Evolutionary conservation across 2,888 invertebrate species (phyloP).

Genomic region (Ophion costatus): DNA sequence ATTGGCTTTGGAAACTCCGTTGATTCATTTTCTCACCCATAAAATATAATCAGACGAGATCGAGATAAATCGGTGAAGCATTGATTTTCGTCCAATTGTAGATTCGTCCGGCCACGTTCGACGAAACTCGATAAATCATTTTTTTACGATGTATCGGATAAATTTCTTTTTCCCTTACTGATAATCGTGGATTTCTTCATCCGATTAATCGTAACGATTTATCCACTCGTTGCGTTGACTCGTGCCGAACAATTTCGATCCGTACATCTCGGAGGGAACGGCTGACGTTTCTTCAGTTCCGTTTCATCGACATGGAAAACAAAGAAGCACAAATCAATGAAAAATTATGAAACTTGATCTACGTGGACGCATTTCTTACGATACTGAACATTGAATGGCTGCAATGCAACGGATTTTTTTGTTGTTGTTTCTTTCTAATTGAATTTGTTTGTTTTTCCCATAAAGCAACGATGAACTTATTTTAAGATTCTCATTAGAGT

Average conservation of each 20-base stretch:
- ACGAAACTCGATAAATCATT: neutral
- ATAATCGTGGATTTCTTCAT: neutral
- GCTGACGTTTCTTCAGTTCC: slow-evolving; percentile 30
- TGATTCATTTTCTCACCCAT: no score
- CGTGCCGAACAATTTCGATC: slow-evolving; percentile 39
- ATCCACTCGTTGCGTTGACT: neutral
- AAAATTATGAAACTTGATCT: neutral
- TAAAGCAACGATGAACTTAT: no score
- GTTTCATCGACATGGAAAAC: neutral
- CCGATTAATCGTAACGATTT: neutral
- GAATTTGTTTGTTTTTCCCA: no score
- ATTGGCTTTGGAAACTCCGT: no score
- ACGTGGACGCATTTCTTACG: neutral
- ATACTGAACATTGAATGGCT: no score
- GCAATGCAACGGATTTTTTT: no score
- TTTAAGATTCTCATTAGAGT: no score
- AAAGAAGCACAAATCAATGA: neutral
- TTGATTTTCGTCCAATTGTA: no score
- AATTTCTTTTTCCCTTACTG: neutral
- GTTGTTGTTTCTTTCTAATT: no score
- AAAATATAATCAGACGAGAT: no score
- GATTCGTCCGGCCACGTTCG: neutral
- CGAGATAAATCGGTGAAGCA: no score
- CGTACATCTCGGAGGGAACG: slow-evolving; percentile 18
- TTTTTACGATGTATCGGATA: neutral